Percentiles rank a stretch among this genome's conserved stretches.
Conservation (phyloP, 1,140 invertebrate species). For the Drosophila kohkoa region DNA sequence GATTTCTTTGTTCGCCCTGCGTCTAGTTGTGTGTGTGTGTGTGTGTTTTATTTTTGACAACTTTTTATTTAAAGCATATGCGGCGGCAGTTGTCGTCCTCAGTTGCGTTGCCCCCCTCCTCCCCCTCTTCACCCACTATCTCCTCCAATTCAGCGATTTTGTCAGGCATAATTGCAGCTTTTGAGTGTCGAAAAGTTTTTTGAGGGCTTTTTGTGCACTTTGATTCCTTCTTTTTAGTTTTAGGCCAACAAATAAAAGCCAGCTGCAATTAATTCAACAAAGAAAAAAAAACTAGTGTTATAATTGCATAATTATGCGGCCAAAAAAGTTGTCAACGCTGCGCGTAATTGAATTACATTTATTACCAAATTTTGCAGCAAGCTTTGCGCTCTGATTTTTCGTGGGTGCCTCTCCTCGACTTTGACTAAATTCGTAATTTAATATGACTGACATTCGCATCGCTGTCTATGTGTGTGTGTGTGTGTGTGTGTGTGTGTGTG, state of each 20-base stretch:
- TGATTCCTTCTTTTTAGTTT: slow-evolving; percentile 58
- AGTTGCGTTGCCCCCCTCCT: background rate
- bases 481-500: background rate
- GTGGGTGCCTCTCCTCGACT: background rate
- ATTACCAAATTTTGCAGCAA: slow-evolving; percentile 39
- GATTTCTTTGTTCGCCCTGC: slow-evolving; percentile 66
- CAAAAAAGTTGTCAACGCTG: slow-evolving; percentile 26
- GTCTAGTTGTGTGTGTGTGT: slow-evolving; percentile 30
- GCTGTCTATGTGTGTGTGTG: slow-evolving; percentile 4
- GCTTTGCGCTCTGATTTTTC: slow-evolving; percentile 2
- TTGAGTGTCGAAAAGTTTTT: slow-evolving; percentile 64
- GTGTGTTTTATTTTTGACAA: slow-evolving; percentile 23
- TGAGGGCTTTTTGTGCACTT: slow-evolving; percentile 45
- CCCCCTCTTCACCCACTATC: background rate
- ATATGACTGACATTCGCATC: slow-evolving; percentile 62
- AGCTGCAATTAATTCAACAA: slow-evolving; percentile 69
- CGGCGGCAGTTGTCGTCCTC: slow-evolving; percentile 5
- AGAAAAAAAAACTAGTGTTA: slow-evolving; percentile 48
- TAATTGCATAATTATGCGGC: slow-evolving; percentile 68
- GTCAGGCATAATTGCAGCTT: slow-evolving; percentile 63
- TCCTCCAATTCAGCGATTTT: too few species aligned
- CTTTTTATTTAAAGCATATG: slow-evolving; percentile 57
- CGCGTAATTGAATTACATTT: slow-evolving; percentile 71
- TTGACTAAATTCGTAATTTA: slow-evolving; percentile 53
- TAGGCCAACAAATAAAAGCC: slow-evolving; percentile 26